Base-by-base conservation (phyloP, 2,113 vertebrate species). In the Phaetusa simplex region DNA sequence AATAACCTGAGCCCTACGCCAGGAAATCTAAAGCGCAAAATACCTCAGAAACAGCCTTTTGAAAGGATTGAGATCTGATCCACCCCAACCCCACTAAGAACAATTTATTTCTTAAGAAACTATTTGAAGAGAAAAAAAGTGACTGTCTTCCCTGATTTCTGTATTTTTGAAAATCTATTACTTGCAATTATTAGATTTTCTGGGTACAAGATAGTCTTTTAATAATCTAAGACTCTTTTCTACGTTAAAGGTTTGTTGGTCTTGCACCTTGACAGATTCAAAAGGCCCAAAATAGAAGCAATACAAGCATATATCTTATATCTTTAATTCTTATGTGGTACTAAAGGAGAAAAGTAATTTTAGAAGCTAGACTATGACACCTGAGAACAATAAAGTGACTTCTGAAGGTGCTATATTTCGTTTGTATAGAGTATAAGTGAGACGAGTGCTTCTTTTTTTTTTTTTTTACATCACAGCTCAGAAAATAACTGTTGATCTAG, bases 401-500 rank as follows among this genome's bases (percentile, higher is more conserved):
- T 73, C 26, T 77, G 32, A 58, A 55, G 20, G 69, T 40, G 8
- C 6, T 66, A 26, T 11, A 18, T 85, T 91, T 53, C 19, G 3
- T 84, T 82, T 69, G 47, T 30, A 27, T 16, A 10, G 19, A 84
- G 21, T 29, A 47, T 24, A 82, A 87, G 29, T 38, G 23, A 82
- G 40, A 14, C 11, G 36, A 76, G 30, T 14, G 38, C 5, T 6
- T 72, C 8, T 21, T 50, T 72, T 9, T 21, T 50, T 49, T 74
- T 73, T 50, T 49, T 79, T 73, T 69, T 30, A 65, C 42, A 77
- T 50, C 21, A 5, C 16, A 81, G 24, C 22, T 91, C 42, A 81
- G 62, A 86, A 95, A 92, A 78, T 74, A 95, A 64, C 50, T 92
- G 77, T 66, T 90, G 79, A 78, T 93, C 72, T 90, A 86, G 29